Base-by-base conservation (phyloP, 2,113 vertebrate genomes). In the Puntigrus tetrazona region DNA sequence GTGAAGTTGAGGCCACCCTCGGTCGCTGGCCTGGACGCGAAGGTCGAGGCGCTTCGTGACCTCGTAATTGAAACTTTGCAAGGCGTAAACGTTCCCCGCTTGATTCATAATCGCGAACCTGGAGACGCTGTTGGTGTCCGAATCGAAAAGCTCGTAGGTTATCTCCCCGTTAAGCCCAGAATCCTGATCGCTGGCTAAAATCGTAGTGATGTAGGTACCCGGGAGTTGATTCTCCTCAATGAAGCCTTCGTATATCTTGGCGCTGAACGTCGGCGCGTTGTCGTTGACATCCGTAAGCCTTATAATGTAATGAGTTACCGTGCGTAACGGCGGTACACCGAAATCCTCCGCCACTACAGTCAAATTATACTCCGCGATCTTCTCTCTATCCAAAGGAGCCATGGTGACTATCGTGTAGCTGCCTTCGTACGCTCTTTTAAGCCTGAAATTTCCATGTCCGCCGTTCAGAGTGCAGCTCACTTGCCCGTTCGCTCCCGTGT, bases 11-110 rank as follows among this genome's bases (percentile, higher is more conserved):
- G 98, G 98, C 57, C 95, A 94, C 0, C 98, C 98, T 6, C 96
- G 95, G 3, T 99, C 98, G 6, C 94, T 96, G 0, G 97, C 97
- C 81, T 96, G 96, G 78, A 99, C 89, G 76, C 95, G 94, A 41
- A 99, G 89, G 83, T 98, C 96, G 20, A 98, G 57, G 85, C 96
- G 95, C 85, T 94, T 95, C 88, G 97, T 95, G 9, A 96, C 93
- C 89, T 99, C 98, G 0, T 97, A 96, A 90, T 99, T 97, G 82
- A 99, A 98, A 10, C 96, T 97, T 78, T 97, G 95, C 22, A 98
- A 93, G 0, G 98, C 97, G 31, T 99, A 99, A 74, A 99, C 93
- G 96, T 96, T 11, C 96, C 98, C 0, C 6, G 96, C 94, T 0
- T 97, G 96, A 78, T 99, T 97, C 8, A 99, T 94, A 0, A 97